These are phyloP conservation scores for Aphelenchoides fujianensis DNA, from an alignment of 1,140 invertebrate genomes.

Conservation along the genomic window DNA sequence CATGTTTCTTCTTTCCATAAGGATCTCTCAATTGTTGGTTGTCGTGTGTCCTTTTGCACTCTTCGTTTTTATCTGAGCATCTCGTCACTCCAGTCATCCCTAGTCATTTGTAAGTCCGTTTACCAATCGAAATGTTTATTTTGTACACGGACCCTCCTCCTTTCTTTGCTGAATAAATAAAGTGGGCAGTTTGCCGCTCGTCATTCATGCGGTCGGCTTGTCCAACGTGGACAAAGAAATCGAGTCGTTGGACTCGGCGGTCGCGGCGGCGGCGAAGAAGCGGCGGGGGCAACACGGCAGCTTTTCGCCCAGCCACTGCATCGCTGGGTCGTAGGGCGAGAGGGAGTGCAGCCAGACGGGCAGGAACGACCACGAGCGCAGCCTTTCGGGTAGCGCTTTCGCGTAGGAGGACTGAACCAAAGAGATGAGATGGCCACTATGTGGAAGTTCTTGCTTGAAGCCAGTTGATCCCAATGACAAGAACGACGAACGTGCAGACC, in stretches of 20 bases:
- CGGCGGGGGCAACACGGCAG: conserved; percentile 10
- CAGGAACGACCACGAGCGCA: conserved; percentile 3
- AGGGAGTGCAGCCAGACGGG: background rate
- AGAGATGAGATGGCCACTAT: background rate
- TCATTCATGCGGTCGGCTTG: too few species aligned
- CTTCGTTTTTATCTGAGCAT: too few species aligned
- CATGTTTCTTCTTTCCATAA: too few species aligned
- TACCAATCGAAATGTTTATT: too few species aligned
- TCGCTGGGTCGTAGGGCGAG: background rate
- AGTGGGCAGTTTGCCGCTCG: too few species aligned
- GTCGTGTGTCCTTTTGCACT: too few species aligned
- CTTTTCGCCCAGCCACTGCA: background rate
- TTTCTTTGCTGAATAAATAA: too few species aligned
- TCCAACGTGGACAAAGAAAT: background rate
- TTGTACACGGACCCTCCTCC: too few species aligned
- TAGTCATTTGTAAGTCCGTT: too few species aligned
- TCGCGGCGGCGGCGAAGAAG: too few species aligned
- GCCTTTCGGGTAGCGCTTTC: background rate
- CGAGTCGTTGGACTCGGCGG: background rate
- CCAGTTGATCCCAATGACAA: conserved; percentile 63
- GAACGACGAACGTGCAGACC: conserved; percentile 58
- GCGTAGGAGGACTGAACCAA: background rate
- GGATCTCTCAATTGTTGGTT: too few species aligned
- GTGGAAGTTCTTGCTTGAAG: conserved; percentile 60
- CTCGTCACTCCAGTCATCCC: too few species aligned